Conservation (phyloP, 2,113 vertebrate species). For the Nerophis lumbriciformis region DNA sequence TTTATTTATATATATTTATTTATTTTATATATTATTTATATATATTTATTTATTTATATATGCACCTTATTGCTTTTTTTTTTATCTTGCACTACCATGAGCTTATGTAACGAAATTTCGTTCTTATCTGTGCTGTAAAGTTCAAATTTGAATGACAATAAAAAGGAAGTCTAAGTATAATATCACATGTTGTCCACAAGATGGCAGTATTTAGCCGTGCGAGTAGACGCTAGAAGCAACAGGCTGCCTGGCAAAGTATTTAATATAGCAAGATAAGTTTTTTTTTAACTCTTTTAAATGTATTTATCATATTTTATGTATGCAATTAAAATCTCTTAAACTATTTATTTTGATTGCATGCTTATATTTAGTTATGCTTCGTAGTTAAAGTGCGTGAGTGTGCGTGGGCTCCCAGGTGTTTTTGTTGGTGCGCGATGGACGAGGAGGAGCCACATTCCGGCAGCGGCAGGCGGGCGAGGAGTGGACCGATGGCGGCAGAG, state of each 20-base stretch:
- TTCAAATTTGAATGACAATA: no score
- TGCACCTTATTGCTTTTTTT: no score
- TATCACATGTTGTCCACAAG: slow-evolving; percentile 29
- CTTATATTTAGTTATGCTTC: not conserved
- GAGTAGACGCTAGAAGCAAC: not conserved
- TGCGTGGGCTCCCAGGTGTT: not conserved
- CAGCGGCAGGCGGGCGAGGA: slow-evolving; percentile 28
- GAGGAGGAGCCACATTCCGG: slow-evolving; percentile 63
- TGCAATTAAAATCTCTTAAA: not conserved
- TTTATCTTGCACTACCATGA: no score
- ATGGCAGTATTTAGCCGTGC: slow-evolving; percentile 33
- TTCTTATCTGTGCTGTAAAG: no score
- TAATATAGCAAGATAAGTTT: not conserved
- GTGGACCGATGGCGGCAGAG: slow-evolving; percentile 38
- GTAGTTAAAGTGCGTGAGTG: slow-evolving; percentile 17
- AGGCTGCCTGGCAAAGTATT: slow-evolving; percentile 7
- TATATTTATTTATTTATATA: no score
- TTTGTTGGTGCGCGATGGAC: slow-evolving; percentile 42
- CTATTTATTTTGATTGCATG: not conserved
- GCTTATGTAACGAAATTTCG: no score
- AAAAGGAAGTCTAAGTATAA: no score
- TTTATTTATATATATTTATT: no score
- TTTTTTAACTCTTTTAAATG: no score
- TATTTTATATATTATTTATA: no score
- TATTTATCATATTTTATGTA: not conserved